Conservation (phyloP, 2,888 invertebrate species). For the Anarsia innoxiella region DNA sequence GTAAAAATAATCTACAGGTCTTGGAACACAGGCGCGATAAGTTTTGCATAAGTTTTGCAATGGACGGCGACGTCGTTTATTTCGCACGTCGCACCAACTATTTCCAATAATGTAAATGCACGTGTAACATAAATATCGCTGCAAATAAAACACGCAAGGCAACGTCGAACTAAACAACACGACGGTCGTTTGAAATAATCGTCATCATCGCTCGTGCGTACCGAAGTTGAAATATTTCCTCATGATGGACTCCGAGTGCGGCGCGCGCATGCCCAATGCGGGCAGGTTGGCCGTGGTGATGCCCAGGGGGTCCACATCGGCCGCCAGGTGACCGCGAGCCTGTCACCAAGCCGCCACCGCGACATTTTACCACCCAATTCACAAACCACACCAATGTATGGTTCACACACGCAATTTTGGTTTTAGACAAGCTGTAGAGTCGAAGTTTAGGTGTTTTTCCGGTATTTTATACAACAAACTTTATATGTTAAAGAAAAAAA, state of each 20-base stretch:
- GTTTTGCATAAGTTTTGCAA: no score
- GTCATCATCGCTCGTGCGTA: slow-evolving; percentile 48
- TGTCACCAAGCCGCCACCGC: slow-evolving; percentile 70
- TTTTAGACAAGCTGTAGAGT: neutral
- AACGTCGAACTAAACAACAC: slow-evolving; percentile 36
- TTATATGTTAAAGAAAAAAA: no score
- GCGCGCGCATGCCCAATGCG: slow-evolving; percentile 67
- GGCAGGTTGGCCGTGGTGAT: slow-evolving; percentile 84
- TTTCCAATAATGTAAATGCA: slow-evolving; percentile 25
- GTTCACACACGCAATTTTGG: neutral
- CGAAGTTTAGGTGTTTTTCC: no score
- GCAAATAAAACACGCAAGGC: slow-evolving; percentile 41
- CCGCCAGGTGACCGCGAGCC: slow-evolving; percentile 95
- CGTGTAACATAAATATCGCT: slow-evolving; percentile 54
- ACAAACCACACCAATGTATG: neutral
- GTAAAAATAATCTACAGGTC: no score
- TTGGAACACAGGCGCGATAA: no score
- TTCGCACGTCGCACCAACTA: no score
- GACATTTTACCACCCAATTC: slow-evolving; percentile 39
- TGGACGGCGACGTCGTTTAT: no score
- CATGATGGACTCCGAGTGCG: slow-evolving; percentile 73
- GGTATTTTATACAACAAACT: no score
- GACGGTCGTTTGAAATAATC: slow-evolving; percentile 30
- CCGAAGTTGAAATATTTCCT: slow-evolving; percentile 75
- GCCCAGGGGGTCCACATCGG: slow-evolving; percentile 94